phyloP scores from a whole-genome alignment of 2,888 invertebrate species.

The Sphinx pinastri region DNA sequence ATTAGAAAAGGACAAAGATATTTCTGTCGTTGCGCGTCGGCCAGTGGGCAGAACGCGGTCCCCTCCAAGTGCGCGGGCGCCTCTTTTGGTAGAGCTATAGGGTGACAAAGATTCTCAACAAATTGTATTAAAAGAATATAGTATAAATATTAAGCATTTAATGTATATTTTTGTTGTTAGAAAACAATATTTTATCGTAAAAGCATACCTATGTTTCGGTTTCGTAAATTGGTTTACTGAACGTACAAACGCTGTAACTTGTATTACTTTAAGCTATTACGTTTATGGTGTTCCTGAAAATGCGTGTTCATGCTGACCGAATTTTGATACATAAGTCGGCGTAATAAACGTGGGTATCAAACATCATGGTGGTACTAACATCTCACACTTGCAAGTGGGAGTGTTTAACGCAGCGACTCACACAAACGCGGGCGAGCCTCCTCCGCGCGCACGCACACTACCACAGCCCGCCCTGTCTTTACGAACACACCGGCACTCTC shows the following conservation, averaged over 20 bases:
- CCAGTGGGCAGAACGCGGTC: constrained; percentile 74
- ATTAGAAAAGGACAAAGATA: constrained; percentile 68
- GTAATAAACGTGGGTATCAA: constrained; percentile 31
- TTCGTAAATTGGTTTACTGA: no score
- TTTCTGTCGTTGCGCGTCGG: constrained; percentile 54
- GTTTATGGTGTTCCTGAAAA: neutral
- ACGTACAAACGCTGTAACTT: no score
- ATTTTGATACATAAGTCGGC: constrained; percentile 15
- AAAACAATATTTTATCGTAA: neutral
- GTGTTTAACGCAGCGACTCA: constrained; percentile 76
- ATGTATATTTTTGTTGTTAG: neutral
- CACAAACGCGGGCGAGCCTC: constrained; percentile 64
- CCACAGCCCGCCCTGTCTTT: constrained; percentile 58
- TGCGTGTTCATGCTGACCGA: neutral
- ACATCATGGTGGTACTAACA: constrained; percentile 57
- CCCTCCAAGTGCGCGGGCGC: constrained; percentile 72
- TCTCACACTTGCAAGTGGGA: constrained; percentile 71
- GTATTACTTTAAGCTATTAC: neutral
- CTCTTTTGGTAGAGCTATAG: constrained; percentile 64
- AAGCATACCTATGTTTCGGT: neutral
- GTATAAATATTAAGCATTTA: neutral
- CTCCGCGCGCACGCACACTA: constrained; percentile 68
- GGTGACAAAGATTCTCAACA: constrained; percentile 66
- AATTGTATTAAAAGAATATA: neutral
- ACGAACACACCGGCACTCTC: constrained; percentile 81